Conservation (phyloP, 2,113 vertebrate species). For the Todiramphus chloris region DNA sequence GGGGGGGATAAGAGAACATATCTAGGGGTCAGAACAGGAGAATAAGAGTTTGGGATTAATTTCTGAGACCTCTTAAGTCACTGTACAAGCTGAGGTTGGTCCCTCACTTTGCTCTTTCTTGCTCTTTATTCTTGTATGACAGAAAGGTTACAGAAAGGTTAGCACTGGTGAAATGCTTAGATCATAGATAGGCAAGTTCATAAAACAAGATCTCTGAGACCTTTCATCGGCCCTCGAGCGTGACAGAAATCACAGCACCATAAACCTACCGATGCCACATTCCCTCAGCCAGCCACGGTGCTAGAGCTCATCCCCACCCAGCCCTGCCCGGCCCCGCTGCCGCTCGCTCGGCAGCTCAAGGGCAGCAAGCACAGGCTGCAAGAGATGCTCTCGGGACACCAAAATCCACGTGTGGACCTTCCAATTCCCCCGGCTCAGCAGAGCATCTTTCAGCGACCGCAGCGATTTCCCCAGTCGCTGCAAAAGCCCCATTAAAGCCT, state of each 20-base stretch:
- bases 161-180: neutral
- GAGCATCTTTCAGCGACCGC: neutral
- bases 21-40: neutral
- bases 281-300: neutral
- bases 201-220: neutral
- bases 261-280: neutral
- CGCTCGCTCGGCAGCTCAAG: neutral
- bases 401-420: neutral
- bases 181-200: neutral
- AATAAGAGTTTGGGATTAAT: neutral
- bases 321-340: neutral
- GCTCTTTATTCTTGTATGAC: neutral
- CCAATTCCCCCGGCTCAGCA: neutral
- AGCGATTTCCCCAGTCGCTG: neutral
- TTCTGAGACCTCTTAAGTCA: neutral
- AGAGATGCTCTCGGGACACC: neutral
- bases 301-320: neutral
- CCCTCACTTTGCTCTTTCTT: neutral
- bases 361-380: neutral
- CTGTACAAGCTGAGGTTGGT: neutral
- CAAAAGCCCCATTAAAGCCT: neutral
- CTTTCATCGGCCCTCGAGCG: neutral
- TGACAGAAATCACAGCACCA: neutral
- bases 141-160: neutral
- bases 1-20: neutral